Evolutionary conservation across 2,888 invertebrate species (phyloP), one percentile per base, ranked within the genome.

Genomic region (Arrhopalites spinosus): DNA sequence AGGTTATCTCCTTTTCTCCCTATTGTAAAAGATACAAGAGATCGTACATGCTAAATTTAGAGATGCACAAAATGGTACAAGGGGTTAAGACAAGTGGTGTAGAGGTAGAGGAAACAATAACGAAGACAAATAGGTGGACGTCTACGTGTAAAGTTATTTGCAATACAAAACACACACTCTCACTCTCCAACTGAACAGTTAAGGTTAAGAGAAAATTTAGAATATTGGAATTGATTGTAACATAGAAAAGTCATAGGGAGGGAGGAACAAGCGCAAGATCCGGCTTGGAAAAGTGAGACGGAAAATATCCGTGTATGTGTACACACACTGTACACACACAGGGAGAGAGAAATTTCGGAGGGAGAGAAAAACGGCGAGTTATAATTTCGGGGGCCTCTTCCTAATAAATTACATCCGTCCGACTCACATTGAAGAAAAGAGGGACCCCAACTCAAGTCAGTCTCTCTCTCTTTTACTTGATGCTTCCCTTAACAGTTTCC

Each of bases 351-450:
- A 61, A 7, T 36, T 36, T 36, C 13, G 25, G 61, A 23, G 61
- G 61, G 25, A 5, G 25, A 23, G 25, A 2, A 61, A 61, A 61
- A 61, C 47, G 25, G 45, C 47, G 29, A 64, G 27, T 64, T 68
- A 68, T 68, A 68, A 68, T 68, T 68, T 68, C 59, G 20, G 25
- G 3, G 47, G 69, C 53, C n/a, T 69, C 53, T n/a, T 53, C 45
- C 53, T 50, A 69, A 69, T 69, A 69, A 69, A 69, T 69, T 69
- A 69, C 69, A 69, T 47, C 69, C 69, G 53, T 68, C 69, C 69
- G 27, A 15, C 27, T 17, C 36, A 36, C 36, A 36, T 36, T 36
- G 5, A 27, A 59, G 20, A 15, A 23, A 23, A 2, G 27, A 23
- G 5, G 59, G 15, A 59, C 25, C 25, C 59, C 50, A 5, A 5